These are phyloP conservation scores for Stichodactyla mertensii DNA, from an alignment of 64 coral and sea anemone species.

Conservation along the genomic window DNA sequence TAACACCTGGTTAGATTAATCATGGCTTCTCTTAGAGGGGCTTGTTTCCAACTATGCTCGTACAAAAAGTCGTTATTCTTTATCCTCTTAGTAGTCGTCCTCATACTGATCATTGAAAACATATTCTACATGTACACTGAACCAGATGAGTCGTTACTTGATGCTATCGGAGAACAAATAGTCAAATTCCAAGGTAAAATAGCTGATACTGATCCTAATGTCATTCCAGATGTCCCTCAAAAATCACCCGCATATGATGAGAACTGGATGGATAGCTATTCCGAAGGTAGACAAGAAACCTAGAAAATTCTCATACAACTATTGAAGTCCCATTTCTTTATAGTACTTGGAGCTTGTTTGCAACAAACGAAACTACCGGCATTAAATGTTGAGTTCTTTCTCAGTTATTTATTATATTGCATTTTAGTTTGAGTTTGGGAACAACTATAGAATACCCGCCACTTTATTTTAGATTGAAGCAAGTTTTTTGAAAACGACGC, in stretches of 20 bases:
- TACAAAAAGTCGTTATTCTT: neutral
- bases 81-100: neutral
- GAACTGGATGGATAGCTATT: constrained; percentile 56
- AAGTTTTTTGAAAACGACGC: too few relatives aligned
- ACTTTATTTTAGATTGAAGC: too few relatives aligned
- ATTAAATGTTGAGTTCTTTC: too few relatives aligned
- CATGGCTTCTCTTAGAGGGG: neutral
- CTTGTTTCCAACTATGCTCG: neutral
- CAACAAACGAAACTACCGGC: too few relatives aligned
- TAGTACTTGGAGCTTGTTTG: too few relatives aligned
- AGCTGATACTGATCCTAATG: neutral
- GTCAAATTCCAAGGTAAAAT: constrained; percentile 14
- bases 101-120: neutral
- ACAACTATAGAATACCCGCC: too few relatives aligned
- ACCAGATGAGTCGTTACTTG: neutral
- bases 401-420: too few relatives aligned
- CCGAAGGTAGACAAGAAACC: constrained; percentile 40
- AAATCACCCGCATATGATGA: constrained; percentile 38
- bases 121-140: neutral
- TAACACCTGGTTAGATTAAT: neutral
- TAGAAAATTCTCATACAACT: neutral
- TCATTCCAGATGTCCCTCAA: neutral
- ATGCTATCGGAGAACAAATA: neutral
- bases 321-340: neutral
- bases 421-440: too few relatives aligned